Conservation (phyloP, 1,140 invertebrate species). For the Matsumurasca onukii region DNA sequence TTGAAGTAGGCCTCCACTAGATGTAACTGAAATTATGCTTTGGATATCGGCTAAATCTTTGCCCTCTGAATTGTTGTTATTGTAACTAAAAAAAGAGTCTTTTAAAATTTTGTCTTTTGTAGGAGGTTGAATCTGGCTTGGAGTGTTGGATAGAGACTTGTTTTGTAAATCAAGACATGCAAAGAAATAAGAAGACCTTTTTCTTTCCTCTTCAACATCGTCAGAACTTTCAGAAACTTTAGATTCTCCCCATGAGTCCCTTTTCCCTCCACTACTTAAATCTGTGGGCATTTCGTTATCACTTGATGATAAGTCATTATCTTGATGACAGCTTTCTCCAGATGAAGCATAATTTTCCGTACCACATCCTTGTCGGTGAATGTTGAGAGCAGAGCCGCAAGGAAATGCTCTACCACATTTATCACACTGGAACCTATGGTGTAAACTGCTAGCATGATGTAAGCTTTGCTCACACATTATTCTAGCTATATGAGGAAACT, state of each 20-base stretch:
- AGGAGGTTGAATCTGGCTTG: conserved; percentile 28
- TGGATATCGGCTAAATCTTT: conserved; percentile 82
- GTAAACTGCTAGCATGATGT: conserved; percentile 60
- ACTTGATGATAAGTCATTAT: conserved; percentile 35
- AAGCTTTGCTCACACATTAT: conserved; percentile 68
- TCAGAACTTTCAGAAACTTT: conserved; percentile 31
- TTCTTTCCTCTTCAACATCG: conserved; percentile 51
- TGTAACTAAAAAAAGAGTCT: conserved; percentile 21
- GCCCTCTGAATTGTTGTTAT: conserved; percentile 44
- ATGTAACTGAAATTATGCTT: conserved; percentile 70
- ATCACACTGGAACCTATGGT: conserved; percentile 67
- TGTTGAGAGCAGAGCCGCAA: conserved; percentile 65
- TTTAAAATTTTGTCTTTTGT: conserved; percentile 35
- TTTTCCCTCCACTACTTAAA: conserved; percentile 29
- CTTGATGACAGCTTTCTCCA: conserved; percentile 27
- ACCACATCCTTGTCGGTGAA: conserved; percentile 52
- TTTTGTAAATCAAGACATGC: conserved; percentile 75
- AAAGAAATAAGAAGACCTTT: conserved; percentile 74
- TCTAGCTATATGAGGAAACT: conserved; percentile 75
- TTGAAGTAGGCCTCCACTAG: conserved; percentile 30
- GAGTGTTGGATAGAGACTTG: conserved; percentile 43
- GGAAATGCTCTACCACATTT: conserved; percentile 74
- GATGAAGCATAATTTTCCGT: conserved; percentile 18
- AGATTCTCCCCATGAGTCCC: background rate
- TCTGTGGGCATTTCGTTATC: conserved; percentile 42